Evolutionary conservation across 2,113 vertebrate species (phyloP).

Genomic region (Sigmodon hispidus): DNA sequence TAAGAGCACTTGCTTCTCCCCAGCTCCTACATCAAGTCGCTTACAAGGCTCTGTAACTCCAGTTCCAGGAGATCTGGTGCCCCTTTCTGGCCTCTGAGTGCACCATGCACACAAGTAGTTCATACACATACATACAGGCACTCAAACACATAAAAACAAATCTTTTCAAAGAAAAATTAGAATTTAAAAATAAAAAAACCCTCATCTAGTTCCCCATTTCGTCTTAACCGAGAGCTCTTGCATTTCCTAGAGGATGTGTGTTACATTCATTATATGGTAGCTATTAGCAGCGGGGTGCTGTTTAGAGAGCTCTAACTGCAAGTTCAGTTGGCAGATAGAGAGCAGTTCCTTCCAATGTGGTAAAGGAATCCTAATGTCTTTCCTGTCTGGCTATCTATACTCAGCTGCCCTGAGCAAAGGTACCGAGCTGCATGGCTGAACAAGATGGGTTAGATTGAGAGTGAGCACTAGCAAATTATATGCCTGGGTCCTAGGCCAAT

Average conservation of each 20-base stretch:
- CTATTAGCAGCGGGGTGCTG: background rate
- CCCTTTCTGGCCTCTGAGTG: background rate
- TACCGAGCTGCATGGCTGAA: too few species aligned
- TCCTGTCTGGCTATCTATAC: background rate
- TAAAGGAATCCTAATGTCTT: background rate
- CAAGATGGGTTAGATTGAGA: too few species aligned
- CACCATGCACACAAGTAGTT: background rate
- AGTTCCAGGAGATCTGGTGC: background rate
- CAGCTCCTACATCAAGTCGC: background rate
- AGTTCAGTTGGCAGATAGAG: background rate
- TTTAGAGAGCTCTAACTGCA: background rate
- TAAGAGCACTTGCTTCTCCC: background rate
- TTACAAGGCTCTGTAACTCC: background rate
- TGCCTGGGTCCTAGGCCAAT: too few species aligned
- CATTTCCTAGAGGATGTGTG: background rate
- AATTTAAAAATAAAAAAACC: background rate
- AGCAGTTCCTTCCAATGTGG: background rate
- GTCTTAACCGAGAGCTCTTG: background rate
- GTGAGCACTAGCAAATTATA: too few species aligned
- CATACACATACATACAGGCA: background rate
- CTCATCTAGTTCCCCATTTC: background rate
- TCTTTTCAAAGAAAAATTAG: background rate
- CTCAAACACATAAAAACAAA: background rate
- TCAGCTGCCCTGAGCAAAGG: too few species aligned
- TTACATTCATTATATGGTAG: background rate